Base-by-base conservation (phyloP, 2,113 vertebrate genomes). In the Acrocephalus arundinaceus region DNA sequence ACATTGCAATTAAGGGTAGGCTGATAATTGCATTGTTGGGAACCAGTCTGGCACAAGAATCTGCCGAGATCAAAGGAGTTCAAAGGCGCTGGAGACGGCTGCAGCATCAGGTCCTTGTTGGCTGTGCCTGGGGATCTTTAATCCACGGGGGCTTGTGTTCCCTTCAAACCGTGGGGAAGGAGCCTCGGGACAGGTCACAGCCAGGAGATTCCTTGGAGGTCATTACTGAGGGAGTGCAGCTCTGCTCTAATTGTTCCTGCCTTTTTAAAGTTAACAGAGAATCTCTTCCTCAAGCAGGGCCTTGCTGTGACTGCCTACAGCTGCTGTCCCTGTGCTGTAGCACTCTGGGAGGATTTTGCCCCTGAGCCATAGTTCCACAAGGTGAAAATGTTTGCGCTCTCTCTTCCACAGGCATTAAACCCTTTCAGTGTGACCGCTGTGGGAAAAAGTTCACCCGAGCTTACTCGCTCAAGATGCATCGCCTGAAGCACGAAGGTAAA, bases 401-500 rank as follows among this genome's bases (percentile, higher is more conserved):
- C 72, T 96, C 63, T 87, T 77, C 95, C 72, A 1, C 96, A 99
- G 99, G 99, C 98, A 99, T 99, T 99, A 99, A 99, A 99, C 99
- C 99, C 97, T 99, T 99, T 99, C 99, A 99, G 98, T 99, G 99
- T 96, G 99, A 99, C 98, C 99, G 99, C 98, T 99, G 99, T 98
- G 99, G 99, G 98, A 99, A 99, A 99, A 99, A 99, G 98, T 99
- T 99, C 98, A 99, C 99, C 98, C 99, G 99, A 98, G 99, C 99
- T 98, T 99, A 99, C 98, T 99, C 99, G 97, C 98, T 99, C 98
- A 99, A 99, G 99, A 99, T 99, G 99, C 99, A 99, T 98, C 99
- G 99, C 98, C 99, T 99, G 98, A 99, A 99, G 99, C 99, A 99
- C 98, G 99, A 99, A 99, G 99, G 99, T 99, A 99, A 99, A 99